Evolutionary conservation across 2,797 vertebrate species (phyloP).

Genomic region (Onychomys leucogaster): DNA sequence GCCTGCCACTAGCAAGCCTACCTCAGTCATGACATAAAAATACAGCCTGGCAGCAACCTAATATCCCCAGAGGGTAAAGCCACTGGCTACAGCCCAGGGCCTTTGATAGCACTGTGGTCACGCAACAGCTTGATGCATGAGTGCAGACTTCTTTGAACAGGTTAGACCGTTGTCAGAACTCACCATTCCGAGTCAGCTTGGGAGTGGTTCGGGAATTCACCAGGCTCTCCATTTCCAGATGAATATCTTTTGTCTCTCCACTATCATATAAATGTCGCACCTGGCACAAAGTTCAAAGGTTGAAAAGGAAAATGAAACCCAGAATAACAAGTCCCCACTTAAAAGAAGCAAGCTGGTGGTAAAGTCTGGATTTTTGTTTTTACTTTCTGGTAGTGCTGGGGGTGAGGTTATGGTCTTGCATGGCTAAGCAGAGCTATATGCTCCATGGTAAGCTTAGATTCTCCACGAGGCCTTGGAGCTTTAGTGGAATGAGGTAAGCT

Average conservation of each 20-base stretch:
- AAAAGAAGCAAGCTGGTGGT: neutral
- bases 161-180: slow-evolving; percentile 66
- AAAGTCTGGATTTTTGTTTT: neutral
- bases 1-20: neutral
- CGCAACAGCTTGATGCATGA: neutral
- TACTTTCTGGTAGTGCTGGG: neutral
- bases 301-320: neutral
- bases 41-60: neutral
- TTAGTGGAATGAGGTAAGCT: neutral
- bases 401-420: neutral
- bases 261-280: slow-evolving; percentile 95
- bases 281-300: slow-evolving; percentile 84
- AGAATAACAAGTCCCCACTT: neutral
- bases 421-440: neutral
- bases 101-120: no score
- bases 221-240: slow-evolving; percentile 94
- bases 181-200: slow-evolving; percentile 94
- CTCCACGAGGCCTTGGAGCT: neutral
- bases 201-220: slow-evolving; percentile 93
- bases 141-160: neutral
- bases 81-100: neutral
- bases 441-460: neutral
- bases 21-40: neutral
- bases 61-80: neutral
- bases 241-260: slow-evolving; percentile 93